These are phyloP conservation scores for Reticulitermes speratus DNA, from an alignment of 1,140 invertebrate species.

Conservation along the genomic window DNA sequence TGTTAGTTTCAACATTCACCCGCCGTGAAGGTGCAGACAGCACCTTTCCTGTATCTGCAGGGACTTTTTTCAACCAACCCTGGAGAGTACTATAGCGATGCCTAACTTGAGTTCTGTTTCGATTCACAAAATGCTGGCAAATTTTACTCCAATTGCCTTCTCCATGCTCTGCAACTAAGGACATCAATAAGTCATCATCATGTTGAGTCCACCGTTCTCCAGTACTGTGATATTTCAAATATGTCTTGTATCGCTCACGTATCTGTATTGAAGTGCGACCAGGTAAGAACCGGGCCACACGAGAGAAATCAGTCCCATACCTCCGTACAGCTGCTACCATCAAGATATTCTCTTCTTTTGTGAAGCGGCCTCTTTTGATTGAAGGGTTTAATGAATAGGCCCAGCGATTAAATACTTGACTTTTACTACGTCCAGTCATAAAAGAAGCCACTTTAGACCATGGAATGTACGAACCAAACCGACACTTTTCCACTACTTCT, in stretches of 20 bases:
- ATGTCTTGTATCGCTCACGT: constrained; percentile 52
- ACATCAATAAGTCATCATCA: constrained; percentile 28
- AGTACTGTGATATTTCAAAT: background rate
- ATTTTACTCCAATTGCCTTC: constrained; percentile 29
- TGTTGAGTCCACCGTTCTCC: constrained; percentile 25
- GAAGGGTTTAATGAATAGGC: constrained; percentile 47
- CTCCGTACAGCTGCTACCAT: constrained; percentile 22
- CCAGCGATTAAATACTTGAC: constrained; percentile 46
- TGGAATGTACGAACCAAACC: constrained; percentile 60
- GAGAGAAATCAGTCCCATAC: constrained; percentile 45
- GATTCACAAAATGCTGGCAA: constrained; percentile 25
- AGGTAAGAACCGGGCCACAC: constrained; percentile 51
- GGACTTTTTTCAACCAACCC: background rate
- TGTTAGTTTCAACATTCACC: background rate
- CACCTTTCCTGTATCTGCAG: background rate
- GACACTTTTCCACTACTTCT: constrained; percentile 54
- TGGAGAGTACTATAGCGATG: constrained; percentile 28
- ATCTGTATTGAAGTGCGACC: constrained; percentile 55
- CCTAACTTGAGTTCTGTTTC: constrained; percentile 29
- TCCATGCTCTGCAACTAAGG: constrained; percentile 25
- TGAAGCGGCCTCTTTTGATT: constrained; percentile 33
- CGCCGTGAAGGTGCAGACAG: background rate
- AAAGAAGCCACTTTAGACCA: constrained; percentile 61
- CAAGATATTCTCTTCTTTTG: constrained; percentile 28
- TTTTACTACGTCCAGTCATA: constrained; percentile 59